Evolutionary conservation across 1,140 invertebrate genomes (phyloP).

Genomic region (Cataglyphis hispanica): DNA sequence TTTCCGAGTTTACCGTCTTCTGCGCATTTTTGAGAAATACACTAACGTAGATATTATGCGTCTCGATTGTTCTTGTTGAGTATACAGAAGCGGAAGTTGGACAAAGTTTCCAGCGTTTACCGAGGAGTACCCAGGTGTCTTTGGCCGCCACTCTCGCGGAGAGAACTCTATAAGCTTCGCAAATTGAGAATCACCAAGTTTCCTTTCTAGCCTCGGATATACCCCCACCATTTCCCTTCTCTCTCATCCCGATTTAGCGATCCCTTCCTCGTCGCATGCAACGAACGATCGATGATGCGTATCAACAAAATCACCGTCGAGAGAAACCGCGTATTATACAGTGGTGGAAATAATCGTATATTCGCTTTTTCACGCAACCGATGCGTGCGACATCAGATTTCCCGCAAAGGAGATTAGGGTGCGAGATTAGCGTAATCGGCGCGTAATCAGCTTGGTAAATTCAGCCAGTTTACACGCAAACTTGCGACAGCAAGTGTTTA

Average conservation of each 20-base stretch:
- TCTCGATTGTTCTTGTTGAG: conserved; percentile 60
- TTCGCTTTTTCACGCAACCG: neutral
- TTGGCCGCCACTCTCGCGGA: conserved; percentile 33
- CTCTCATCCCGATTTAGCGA: neutral
- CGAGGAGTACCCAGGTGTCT: conserved; percentile 70
- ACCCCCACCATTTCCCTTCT: neutral
- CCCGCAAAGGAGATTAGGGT: conserved; percentile 17
- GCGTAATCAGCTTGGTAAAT: conserved; percentile 19
- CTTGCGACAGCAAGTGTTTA: neutral
- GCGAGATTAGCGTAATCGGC: conserved; percentile 45
- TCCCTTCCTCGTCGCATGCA: neutral
- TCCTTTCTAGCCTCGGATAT: conserved; percentile 12
- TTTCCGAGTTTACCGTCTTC: conserved; percentile 26
- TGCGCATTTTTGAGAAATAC: conserved; percentile 2
- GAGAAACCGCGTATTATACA: neutral
- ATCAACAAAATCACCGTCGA: conserved; percentile 26
- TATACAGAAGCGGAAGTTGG: conserved; percentile 7
- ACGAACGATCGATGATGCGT: neutral
- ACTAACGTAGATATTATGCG: conserved; percentile 62
- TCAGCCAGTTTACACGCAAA: conserved; percentile 1
- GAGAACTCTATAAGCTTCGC: conserved; percentile 52
- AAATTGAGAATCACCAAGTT: conserved; percentile 76
- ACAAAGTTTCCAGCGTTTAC: conserved; percentile 66
- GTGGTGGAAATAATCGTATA: neutral
- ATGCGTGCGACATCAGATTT: conserved; percentile 37